These are phyloP conservation scores for Cygnus buccinator DNA, from an alignment of 2,113 vertebrate species.

Conservation along the genomic window DNA sequence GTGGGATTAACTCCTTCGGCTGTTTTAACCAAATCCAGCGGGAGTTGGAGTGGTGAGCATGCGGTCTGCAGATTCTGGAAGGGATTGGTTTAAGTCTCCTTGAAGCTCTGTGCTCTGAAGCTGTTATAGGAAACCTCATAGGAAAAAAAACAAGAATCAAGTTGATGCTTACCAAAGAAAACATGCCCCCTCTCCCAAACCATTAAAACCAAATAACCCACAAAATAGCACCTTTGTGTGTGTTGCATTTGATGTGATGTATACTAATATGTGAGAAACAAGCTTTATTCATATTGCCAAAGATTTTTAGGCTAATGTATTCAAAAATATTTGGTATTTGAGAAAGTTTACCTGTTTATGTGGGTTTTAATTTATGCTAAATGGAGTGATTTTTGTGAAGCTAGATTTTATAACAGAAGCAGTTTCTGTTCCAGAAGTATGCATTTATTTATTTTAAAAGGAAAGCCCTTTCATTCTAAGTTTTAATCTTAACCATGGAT, in stretches of 20 bases:
- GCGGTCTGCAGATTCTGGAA: background rate
- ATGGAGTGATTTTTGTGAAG: background rate
- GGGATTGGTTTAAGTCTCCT: constrained; percentile 23
- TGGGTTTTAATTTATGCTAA: background rate
- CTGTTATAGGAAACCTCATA: background rate
- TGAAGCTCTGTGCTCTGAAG: background rate
- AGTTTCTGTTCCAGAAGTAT: background rate
- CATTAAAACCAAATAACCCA: background rate
- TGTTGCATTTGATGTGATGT: background rate
- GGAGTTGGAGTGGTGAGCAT: fast-evolving
- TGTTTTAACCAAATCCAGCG: background rate
- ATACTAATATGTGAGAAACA: background rate
- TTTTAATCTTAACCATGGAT: background rate
- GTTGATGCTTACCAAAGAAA: background rate
- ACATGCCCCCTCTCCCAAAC: background rate
- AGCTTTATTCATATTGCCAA: background rate
- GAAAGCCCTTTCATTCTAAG: background rate
- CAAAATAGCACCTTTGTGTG: background rate
- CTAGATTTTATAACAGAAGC: background rate
- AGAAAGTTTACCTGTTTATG: background rate
- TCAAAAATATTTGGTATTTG: background rate
- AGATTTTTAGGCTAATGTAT: background rate
- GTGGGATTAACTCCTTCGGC: constrained; percentile 1
- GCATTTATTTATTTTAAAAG: too few relatives aligned
- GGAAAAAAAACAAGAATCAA: background rate